Base-by-base conservation (phyloP, 2,797 vertebrate genomes). In the Ispidina picta region DNA sequence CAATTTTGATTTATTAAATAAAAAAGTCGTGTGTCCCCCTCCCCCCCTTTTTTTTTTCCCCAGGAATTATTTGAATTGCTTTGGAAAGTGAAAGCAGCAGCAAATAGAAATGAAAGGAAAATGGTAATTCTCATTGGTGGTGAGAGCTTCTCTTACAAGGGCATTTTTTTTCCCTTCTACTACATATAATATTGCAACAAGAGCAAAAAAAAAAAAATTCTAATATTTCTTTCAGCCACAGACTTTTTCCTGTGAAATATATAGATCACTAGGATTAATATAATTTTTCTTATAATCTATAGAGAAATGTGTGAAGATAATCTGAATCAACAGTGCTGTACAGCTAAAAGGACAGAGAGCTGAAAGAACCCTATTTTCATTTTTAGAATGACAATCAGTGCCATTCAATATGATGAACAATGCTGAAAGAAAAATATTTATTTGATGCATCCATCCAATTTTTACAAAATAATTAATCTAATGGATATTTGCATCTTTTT, bases 1-100 rank as follows among this genome's bases (percentile, higher is more conserved):
- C 95, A 89, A 94, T 97, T 88, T 90, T 96, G 97, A 97, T 98
- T 97, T 97, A 97, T 97, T 97, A 94, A 95, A 95, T 93, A 97
- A 95, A 97, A 96, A 92, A 83, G 46, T n/a, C 20, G 10, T 39
- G 37, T 39, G 37, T 39, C 33, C 15, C 28, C 21, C 15, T 11
- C 22, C 10, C 15, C 15, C 21, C 71, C 13, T 25, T 23, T 2
- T 88, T 93, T 19, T 17, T 84, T 92, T 81, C 94, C 86, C 91
- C 93, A 56, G 49, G 93, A 95, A 92, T 89, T 84, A 86, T 97
- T 93, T 79, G 88, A 89, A 92, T 95, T 93, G 51, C 66, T 80
- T 88, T 86, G 43, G 51, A 93, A 88, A 95, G 37, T 43, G 51
- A 78, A 90, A 88, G 52, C 48, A 37, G 62, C 8, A 68, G 76